Base-by-base conservation (phyloP, 2,113 vertebrate genomes). In the Puntigrus tetrazona region DNA sequence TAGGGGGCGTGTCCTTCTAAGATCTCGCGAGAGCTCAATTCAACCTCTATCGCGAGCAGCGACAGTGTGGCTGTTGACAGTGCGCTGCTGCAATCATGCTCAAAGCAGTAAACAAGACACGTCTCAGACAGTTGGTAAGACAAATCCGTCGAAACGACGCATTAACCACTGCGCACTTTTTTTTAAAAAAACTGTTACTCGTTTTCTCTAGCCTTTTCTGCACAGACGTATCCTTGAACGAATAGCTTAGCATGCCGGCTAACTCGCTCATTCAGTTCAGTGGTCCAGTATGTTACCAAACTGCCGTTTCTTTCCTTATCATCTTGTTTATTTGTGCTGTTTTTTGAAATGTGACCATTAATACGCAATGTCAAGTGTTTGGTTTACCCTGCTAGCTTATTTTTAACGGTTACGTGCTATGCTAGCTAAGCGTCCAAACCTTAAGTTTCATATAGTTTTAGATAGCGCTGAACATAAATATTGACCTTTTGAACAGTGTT, bases 101-200 rank as follows among this genome's bases (percentile, higher is more conserved):
- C 57, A 91, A 91, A 86, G 87, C 90, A 1, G 34, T 94, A 0
- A 94, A 85, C 80, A 94, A 82, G 89, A 84, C 88, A 0, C 89
- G 84, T 27, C 57, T 94, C 36, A 92, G 86, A 84, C 92, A 91
- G 1, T 31, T 94, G 93, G 94, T 95, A 90, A 92, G 94, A 84
- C 0, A 6, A 8, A 5, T 25, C 34, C 34, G 16, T 47, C 34
- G 52, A 47, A 81, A 67, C 41, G 27, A 67, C 1, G 22, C 13
- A 16, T 45, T 45, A 16, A 67, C 27, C 25, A 22, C 1, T 14
- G 41, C 25, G 29, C 16, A 45, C 10, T 22, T 81, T 34, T 2
- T 4, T 22, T 8, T 29, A 67, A 67, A 22, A 67, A 67, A 22
- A 16, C 1, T n/a, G 27, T 47, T n/a, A 34, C 14, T 47, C 29